A percentile compares a stretch with the other conserved stretches of the same genome.
These are phyloP conservation scores for Ageneiosus marmoratus DNA, from an alignment of 2,113 vertebrate genomes.

Conservation along the genomic window DNA sequence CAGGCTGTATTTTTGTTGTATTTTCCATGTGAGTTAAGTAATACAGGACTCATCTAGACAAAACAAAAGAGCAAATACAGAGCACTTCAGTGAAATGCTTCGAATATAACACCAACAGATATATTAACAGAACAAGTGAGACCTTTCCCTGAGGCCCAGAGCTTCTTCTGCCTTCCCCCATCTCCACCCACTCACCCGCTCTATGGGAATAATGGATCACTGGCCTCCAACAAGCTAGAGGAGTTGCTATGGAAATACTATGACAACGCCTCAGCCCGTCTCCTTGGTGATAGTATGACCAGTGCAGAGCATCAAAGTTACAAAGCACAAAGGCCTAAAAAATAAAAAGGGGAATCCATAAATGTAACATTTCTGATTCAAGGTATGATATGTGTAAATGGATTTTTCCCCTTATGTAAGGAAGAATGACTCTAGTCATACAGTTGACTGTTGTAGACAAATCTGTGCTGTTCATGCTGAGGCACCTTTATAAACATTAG, in stretches of 20 bases:
- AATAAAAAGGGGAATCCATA: neutral
- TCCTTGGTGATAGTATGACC: slow-evolving; percentile 51
- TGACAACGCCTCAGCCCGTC: slow-evolving; percentile 59
- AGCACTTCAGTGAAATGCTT: slow-evolving; percentile 13
- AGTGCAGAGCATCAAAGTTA: slow-evolving; percentile 32
- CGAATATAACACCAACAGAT: slow-evolving; percentile 29
- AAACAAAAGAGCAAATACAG: slow-evolving; percentile 30
- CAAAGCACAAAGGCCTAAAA: slow-evolving; percentile 5
- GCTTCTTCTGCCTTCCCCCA: slow-evolving; percentile 21
- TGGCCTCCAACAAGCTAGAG: slow-evolving; percentile 53
- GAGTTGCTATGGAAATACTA: slow-evolving; percentile 62
- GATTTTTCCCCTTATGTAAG: neutral
- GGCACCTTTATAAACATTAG: neutral
- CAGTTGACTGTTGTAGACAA: neutral
- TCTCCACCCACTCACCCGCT: slow-evolving; percentile 45
- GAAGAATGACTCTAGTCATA: neutral
- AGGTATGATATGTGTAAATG: neutral
- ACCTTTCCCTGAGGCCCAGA: slow-evolving; percentile 14
- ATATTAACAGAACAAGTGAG: slow-evolving; percentile 21
- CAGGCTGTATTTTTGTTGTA: neutral
- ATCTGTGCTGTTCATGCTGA: neutral
- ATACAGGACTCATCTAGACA: neutral
- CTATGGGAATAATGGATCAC: slow-evolving; percentile 40
- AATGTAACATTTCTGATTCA: neutral
- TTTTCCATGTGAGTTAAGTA: neutral